A percentile compares a stretch with the other conserved stretches of the same genome.
phyloP scores from a whole-genome alignment of 2,888 invertebrate genomes.

The Brassicogethes aeneus region DNA sequence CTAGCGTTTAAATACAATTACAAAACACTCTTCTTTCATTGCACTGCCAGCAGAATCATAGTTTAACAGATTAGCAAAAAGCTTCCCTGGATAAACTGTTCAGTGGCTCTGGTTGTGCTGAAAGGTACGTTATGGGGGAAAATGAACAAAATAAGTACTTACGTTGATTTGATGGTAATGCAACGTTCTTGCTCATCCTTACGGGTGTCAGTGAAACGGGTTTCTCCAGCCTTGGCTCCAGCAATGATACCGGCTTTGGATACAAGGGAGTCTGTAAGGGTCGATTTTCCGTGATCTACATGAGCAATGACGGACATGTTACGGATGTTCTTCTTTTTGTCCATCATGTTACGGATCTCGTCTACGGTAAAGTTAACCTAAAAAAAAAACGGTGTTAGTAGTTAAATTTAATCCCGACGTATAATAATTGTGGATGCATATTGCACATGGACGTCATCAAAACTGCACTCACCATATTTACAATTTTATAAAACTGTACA shows the following conservation, averaged over 20 bases:
- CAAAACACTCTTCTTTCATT: slow-evolving; percentile 54
- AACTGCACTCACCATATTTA: slow-evolving; percentile 1
- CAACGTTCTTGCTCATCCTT: slow-evolving; percentile 99
- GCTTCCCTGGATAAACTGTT: slow-evolving; percentile 19
- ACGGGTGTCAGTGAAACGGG: slow-evolving; percentile 97
- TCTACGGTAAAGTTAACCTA: slow-evolving; percentile 99
- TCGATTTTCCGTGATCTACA: slow-evolving; percentile 99
- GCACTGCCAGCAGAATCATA: slow-evolving; percentile 53
- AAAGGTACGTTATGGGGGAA: too few relatives aligned
- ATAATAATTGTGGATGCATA: background rate
- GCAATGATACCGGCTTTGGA: slow-evolving; percentile 99
- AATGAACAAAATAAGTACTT: slow-evolving; percentile 43
- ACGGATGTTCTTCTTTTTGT: slow-evolving; percentile 98
- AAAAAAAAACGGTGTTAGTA: slow-evolving; percentile 15
- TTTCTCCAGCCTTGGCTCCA: slow-evolving; percentile 96
- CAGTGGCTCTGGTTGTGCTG: slow-evolving; percentile 32
- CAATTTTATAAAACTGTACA: background rate
- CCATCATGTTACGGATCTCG: slow-evolving; percentile 99
- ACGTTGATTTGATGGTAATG: slow-evolving; percentile 99
- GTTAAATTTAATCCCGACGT: background rate
- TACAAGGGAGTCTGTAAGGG: slow-evolving; percentile 97
- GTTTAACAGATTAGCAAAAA: slow-evolving; percentile 17
- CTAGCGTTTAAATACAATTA: slow-evolving; percentile 55
- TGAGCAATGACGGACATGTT: slow-evolving; percentile 99
- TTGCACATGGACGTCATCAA: slow-evolving; percentile 1